Conservation (phyloP, 2,797 vertebrate genomes). For the Mus caroli region DNA sequence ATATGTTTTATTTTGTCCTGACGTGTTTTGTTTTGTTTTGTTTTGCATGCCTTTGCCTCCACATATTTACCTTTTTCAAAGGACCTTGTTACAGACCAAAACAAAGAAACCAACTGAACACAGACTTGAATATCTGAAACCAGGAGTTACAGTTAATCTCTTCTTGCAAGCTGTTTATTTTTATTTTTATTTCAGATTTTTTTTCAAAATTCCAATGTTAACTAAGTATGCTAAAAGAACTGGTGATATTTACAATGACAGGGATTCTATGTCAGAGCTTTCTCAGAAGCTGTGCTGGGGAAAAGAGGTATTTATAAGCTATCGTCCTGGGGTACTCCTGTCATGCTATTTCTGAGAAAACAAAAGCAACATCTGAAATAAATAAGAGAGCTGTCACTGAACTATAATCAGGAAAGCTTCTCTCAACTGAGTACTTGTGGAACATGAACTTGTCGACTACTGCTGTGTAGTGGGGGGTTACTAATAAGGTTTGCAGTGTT, state of each 20-base stretch:
- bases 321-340: neutral
- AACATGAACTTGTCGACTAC: neutral
- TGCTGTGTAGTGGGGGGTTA: neutral
- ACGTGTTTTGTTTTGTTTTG: neutral
- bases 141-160: neutral
- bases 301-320: neutral
- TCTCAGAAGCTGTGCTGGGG: neutral
- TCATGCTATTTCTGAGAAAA: neutral
- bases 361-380: neutral
- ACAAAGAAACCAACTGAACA: neutral
- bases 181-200: neutral
- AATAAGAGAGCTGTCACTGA: neutral
- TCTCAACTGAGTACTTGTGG: neutral
- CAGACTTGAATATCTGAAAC: neutral
- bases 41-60: neutral
- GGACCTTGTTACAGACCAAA: neutral
- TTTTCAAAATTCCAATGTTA: neutral
- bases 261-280: neutral
- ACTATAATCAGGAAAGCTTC: neutral
- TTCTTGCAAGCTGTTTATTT: neutral
- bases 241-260: neutral
- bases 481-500: neutral
- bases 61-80: neutral
- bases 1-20: neutral
- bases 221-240: neutral